phyloP scores from a whole-genome alignment of 1,140 invertebrate genomes.

The Camponotus vicinus region DNA sequence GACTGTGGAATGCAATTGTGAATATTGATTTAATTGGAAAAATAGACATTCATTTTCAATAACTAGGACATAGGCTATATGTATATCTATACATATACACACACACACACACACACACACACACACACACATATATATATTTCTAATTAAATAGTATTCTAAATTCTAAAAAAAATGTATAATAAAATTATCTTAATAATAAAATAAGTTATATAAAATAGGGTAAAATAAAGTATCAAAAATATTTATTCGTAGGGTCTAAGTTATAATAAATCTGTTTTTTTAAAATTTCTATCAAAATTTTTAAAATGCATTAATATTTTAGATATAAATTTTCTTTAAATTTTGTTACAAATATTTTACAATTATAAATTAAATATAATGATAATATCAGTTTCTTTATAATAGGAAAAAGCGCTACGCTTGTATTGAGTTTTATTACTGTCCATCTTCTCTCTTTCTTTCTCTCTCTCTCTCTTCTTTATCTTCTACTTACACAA shows the following conservation, averaged over 20 bases:
- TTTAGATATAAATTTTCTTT: conserved; percentile 5
- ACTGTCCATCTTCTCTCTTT: background rate
- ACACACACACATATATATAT: too few species aligned
- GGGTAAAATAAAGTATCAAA: background rate
- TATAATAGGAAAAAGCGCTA: background rate
- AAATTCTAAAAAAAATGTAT: background rate
- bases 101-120: too few species aligned
- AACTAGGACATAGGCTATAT: background rate
- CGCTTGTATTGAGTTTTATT: conserved; percentile 9
- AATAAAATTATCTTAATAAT: background rate
- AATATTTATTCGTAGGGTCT: background rate
- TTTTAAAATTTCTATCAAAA: background rate
- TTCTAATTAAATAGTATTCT: background rate
- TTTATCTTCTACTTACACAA: background rate
- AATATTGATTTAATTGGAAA: conserved; percentile 44
- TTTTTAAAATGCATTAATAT: background rate
- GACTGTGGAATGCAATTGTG: background rate
- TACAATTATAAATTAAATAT: background rate
- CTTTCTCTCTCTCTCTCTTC: background rate
- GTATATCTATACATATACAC: too few species aligned
- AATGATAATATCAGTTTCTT: background rate
- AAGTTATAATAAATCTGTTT: background rate
- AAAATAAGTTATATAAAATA: background rate
- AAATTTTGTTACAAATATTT: background rate
- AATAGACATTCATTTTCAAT: background rate